A percentile compares a stretch with the other conserved stretches of the same genome.
phyloP scores from a whole-genome alignment of 2,113 vertebrate genomes.

The Calyptomena viridis region DNA sequence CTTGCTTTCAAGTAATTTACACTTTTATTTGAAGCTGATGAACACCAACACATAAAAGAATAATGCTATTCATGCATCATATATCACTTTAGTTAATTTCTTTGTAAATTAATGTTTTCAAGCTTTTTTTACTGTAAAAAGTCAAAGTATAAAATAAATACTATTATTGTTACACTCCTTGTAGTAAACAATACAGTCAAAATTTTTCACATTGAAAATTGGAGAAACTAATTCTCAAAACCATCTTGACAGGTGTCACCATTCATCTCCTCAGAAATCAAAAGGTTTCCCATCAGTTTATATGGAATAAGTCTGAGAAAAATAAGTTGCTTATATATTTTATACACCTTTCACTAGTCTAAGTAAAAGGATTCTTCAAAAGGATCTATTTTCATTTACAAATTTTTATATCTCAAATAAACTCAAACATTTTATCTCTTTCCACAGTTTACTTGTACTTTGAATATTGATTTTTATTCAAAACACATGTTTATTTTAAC shows the following conservation, averaged over 20 bases:
- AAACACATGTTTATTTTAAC: background rate
- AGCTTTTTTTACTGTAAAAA: background rate
- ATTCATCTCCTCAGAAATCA: background rate
- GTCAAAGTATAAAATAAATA: background rate
- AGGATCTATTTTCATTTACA: background rate
- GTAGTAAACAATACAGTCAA: background rate
- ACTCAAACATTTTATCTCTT: background rate
- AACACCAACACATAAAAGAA: background rate
- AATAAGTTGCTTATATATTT: background rate
- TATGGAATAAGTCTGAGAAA: background rate
- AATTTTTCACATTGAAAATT: background rate
- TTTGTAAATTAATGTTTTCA: background rate
- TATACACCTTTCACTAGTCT: background rate
- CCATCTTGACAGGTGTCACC: background rate
- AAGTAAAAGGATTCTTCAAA: background rate
- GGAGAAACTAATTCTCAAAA: background rate
- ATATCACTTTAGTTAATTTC: background rate
- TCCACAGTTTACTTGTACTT: background rate
- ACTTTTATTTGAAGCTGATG: background rate
- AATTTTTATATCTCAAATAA: background rate
- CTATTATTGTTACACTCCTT: background rate
- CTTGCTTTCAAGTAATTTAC: background rate
- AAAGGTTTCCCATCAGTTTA: background rate
- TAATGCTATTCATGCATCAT: accelerated
- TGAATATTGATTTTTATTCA: background rate